Evolutionary conservation across 2,888 invertebrate genomes (phyloP), one percentile per base, ranked within the genome.

Genomic region (Drosophila melanosoma): DNA sequence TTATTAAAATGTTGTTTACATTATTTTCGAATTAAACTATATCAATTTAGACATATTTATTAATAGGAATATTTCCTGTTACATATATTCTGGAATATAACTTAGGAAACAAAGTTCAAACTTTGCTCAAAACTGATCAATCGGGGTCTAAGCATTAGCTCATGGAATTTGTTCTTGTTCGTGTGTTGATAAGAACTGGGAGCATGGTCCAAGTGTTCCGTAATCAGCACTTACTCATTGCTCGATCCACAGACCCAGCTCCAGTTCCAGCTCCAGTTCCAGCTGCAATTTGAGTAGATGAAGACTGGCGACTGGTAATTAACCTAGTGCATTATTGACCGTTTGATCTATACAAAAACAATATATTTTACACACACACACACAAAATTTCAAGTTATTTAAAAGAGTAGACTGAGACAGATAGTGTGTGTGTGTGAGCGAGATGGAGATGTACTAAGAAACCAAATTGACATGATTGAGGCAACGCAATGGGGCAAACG

Each of bases 261-360:
- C n/a, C 56, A 56, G 35, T 17, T 12, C n/a, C 23, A 15, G 12
- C 45, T 45, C 15, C 60, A 15, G 12, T 20, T 45, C 15, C 66
- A 57, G 56, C 20, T 29, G 56, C 54, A 60, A 29, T 62, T 20
- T 0, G 36, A 29, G 69, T 45, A 64, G 53, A 74, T 82, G 78
- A 78, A 77, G 76, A 74, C 79, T 78, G 85, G 84, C 84, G 84
- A 83, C 83, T 76, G 74, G 81, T 85, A 85, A 86, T 87, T 86
- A 86, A 87, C 87, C 86, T 80, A 86, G 87, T 86, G 83, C 85
- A 86, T 86, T 87, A 83, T 82, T 86, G 86, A 87, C 86, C 86
- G 82, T 67, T 69, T 59, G 56, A 59, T 72, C 61, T 52, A 66
- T 35, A 79, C 60, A 70, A 56, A 62, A 53, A 60, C 58, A 69